phyloP scores from a whole-genome alignment of 2,888 invertebrate species.

The Synanthedon myopaeformis region DNA sequence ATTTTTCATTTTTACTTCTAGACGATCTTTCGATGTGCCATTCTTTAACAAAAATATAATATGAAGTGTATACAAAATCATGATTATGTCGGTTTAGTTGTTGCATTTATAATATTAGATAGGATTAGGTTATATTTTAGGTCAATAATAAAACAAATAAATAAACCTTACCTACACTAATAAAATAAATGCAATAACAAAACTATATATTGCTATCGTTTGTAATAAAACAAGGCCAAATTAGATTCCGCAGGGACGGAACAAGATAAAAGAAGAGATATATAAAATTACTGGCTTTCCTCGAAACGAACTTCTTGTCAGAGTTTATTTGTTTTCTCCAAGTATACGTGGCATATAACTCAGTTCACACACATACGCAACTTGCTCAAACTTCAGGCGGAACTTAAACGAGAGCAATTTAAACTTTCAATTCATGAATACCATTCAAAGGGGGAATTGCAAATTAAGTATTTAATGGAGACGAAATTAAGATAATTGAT shows the following conservation, averaged over 20 bases:
- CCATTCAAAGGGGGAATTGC: slow-evolving; percentile 10
- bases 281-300: slow-evolving; percentile 17
- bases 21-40: too few relatives aligned
- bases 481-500: too few relatives aligned
- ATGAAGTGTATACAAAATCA: too few relatives aligned
- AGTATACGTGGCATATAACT: slow-evolving; percentile 5
- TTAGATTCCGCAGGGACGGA: slow-evolving; percentile 4
- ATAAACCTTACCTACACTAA: too few relatives aligned
- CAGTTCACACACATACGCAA: slow-evolving; percentile 14
- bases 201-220: background rate
- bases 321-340: slow-evolving; percentile 22
- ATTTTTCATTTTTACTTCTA: too few relatives aligned
- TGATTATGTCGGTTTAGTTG: too few relatives aligned
- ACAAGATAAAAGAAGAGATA: slow-evolving; percentile 16
- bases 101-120: too few relatives aligned
- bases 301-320: slow-evolving; percentile 15
- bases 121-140: too few relatives aligned
- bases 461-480: too few relatives aligned
- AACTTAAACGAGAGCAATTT: slow-evolving; percentile 27
- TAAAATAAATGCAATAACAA: background rate
- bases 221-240: background rate
- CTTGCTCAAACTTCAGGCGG: slow-evolving; percentile 16
- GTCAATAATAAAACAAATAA: too few relatives aligned
- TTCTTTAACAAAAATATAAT: too few relatives aligned
- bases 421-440: slow-evolving; percentile 25